Percentiles rank a stretch among this genome's conserved stretches.
These are phyloP conservation scores for Synanthedon vespiformis DNA, from an alignment of 2,888 invertebrate genomes.

Conservation along the genomic window DNA sequence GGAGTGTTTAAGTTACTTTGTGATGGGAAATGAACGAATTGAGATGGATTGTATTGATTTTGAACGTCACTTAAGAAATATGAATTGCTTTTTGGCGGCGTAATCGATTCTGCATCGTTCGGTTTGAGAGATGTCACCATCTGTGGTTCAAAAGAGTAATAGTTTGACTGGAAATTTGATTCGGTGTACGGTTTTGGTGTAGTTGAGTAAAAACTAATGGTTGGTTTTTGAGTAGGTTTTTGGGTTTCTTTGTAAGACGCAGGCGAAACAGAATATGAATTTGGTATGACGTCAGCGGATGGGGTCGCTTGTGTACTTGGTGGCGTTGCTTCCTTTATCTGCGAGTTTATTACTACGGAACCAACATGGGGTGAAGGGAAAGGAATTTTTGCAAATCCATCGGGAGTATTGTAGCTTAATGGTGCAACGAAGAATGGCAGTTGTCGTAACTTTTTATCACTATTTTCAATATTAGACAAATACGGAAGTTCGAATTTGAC, in stretches of 20 bases:
- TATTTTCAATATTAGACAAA: slow-evolving; percentile 78
- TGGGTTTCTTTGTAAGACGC: slow-evolving; percentile 26
- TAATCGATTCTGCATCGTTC: slow-evolving; percentile 23
- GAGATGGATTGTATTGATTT: slow-evolving; percentile 32
- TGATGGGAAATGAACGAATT: slow-evolving; percentile 28
- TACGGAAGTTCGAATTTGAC: slow-evolving; percentile 87
- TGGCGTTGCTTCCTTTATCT: slow-evolving; percentile 38
- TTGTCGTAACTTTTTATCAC: slow-evolving; percentile 78
- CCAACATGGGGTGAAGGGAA: slow-evolving; percentile 89
- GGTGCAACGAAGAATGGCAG: slow-evolving; percentile 89
- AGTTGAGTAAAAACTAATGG: slow-evolving; percentile 53
- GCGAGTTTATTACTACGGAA: slow-evolving; percentile 80
- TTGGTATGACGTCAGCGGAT: slow-evolving; percentile 20
- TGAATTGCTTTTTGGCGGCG: slow-evolving; percentile 33
- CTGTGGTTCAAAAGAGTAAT: slow-evolving; percentile 58
- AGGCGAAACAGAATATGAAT: slow-evolving; percentile 28
- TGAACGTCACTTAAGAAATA: slow-evolving; percentile 37
- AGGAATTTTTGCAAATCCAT: slow-evolving; percentile 86
- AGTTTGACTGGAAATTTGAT: slow-evolving; percentile 35
- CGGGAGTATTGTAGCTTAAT: slow-evolving; percentile 84
- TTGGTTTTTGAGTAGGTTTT: slow-evolving; percentile 48
- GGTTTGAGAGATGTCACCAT: slow-evolving; percentile 41
- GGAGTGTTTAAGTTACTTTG: slow-evolving; percentile 20
- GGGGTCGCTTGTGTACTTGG: slow-evolving; percentile 17
- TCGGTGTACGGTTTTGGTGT: slow-evolving; percentile 35